Percentiles rank a stretch among this genome's conserved stretches.
These are phyloP conservation scores for Eufriesea mexicana DNA, from an alignment of 1,140 invertebrate species.

Conservation along the genomic window DNA sequence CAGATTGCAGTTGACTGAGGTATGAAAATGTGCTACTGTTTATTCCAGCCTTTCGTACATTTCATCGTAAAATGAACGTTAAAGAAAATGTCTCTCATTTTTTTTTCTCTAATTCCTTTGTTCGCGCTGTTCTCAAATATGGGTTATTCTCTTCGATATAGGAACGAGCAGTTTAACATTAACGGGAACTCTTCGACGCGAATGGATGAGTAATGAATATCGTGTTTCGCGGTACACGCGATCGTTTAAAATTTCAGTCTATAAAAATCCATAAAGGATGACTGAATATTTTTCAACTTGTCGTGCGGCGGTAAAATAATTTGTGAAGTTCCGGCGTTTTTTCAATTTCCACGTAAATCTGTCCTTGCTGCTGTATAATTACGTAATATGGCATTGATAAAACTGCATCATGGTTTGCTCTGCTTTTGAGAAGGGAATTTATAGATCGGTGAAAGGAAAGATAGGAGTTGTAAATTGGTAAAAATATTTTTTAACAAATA, in stretches of 20 bases:
- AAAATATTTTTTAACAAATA: background rate
- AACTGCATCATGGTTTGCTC: background rate
- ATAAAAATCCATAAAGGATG: background rate
- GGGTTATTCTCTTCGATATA: too few species aligned
- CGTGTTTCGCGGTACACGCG: background rate
- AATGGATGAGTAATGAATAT: background rate
- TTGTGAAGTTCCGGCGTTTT: too few species aligned
- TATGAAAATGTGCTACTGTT: background rate
- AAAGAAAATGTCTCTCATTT: too few species aligned
- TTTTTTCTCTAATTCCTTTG: too few species aligned
- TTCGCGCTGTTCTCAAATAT: too few species aligned
- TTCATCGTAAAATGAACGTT: background rate
- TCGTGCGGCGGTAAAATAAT: background rate
- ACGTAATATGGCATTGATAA: background rate
- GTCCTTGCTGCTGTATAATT: background rate
- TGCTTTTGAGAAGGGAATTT: too few species aligned
- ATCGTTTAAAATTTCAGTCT: too few species aligned
- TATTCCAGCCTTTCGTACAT: background rate
- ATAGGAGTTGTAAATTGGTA: background rate
- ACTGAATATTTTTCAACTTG: background rate
- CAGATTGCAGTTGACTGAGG: too few species aligned
- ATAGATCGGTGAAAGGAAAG: too few species aligned
- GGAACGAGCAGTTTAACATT: background rate
- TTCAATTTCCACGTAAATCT: background rate
- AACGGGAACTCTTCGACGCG: background rate